phyloP scores from a whole-genome alignment of 92 coral and sea anemone genomes.

The Porites evermanni region DNA sequence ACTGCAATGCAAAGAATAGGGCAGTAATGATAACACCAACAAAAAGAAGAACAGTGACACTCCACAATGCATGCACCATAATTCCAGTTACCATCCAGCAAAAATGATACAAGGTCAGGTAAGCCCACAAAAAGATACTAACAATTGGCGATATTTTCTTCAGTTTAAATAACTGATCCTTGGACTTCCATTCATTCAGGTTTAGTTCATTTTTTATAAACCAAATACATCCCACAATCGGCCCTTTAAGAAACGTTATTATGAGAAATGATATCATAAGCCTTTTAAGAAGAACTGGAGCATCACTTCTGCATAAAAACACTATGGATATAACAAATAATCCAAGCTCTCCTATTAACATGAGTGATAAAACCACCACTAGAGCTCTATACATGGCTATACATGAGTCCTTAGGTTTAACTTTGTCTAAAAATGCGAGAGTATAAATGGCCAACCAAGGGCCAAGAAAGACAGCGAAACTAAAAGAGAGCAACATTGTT shows the following conservation, averaged over 20 bases:
- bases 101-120: neutral
- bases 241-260: neutral
- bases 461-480: neutral
- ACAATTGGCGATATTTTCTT: neutral
- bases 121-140: neutral
- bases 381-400: neutral
- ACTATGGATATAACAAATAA: too few species aligned
- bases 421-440: neutral
- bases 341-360: neutral
- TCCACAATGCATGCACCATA: constrained; percentile 7
- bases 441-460: neutral
- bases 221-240: neutral
- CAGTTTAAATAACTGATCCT: too few species aligned
- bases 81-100: constrained; percentile 11
- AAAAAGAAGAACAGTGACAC: constrained; percentile 3
- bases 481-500: neutral
- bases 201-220: too few species aligned
- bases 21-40: neutral
- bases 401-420: too few species aligned
- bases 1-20: neutral
- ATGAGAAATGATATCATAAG: neutral
- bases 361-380: neutral
- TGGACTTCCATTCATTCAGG: too few species aligned
- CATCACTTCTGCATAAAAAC: too few species aligned
- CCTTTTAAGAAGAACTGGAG: too few species aligned